Evolutionary conservation across 2,113 vertebrate species (phyloP).

Genomic region (Mola mola): DNA sequence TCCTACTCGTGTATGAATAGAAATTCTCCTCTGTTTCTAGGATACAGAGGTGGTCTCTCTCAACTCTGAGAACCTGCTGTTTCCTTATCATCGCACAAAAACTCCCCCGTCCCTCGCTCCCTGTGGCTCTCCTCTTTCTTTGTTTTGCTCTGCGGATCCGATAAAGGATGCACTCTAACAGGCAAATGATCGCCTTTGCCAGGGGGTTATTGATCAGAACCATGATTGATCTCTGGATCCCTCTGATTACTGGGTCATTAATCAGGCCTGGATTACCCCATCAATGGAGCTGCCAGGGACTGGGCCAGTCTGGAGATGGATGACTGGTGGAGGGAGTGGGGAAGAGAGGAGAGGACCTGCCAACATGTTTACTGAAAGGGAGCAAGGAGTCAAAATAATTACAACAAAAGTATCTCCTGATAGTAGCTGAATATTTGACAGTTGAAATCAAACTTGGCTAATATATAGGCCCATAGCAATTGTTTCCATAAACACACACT

Average conservation of each 20-base stretch:
- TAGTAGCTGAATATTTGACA: too few species aligned
- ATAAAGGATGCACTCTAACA: constrained; percentile 81
- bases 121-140: constrained; percentile 43
- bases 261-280: constrained; percentile 85
- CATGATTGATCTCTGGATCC: constrained; percentile 92
- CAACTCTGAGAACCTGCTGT: constrained; percentile 10
- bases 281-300: constrained; percentile 87
- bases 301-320: constrained; percentile 91
- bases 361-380: too few species aligned
- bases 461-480: too few species aligned
- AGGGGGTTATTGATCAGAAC: constrained; percentile 78
- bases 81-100: constrained; percentile 28
- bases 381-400: constrained; percentile 8
- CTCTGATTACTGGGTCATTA: constrained; percentile 84
- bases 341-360: neutral
- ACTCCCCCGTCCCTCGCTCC: constrained; percentile 32
- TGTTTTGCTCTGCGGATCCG: constrained; percentile 72
- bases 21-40: too few species aligned
- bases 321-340: constrained; percentile 72
- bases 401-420: too few species aligned
- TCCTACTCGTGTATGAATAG: too few species aligned
- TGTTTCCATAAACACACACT: too few species aligned
- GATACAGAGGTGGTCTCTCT: too few species aligned
- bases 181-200: constrained; percentile 80
- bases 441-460: too few species aligned